Percentiles rank a stretch among this genome's conserved stretches.
Evolutionary conservation across 2,797 vertebrate genomes (phyloP).

Genomic region (Pipistrellus pipistrellus): DNA sequence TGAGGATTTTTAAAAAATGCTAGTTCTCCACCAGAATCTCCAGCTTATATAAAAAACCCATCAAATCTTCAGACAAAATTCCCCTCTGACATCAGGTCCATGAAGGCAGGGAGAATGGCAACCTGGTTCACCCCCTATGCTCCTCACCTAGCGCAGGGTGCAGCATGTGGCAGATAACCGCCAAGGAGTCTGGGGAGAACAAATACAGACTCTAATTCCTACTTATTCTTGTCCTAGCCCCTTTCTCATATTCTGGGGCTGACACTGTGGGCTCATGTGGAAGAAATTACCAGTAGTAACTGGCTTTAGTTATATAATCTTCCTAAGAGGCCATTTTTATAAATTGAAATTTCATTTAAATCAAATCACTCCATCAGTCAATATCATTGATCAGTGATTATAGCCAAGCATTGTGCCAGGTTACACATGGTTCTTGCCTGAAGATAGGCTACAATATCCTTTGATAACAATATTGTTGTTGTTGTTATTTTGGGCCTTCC

Average conservation of each 20-base stretch:
- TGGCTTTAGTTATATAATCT: background rate
- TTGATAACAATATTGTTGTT: background rate
- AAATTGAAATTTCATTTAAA: background rate
- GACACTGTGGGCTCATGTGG: background rate
- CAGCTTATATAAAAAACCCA: background rate
- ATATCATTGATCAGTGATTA: background rate
- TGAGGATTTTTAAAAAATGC: background rate
- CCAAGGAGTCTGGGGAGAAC: background rate
- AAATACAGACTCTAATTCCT: background rate
- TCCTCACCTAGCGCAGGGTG: rapidly evolving
- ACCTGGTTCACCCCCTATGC: rapidly evolving
- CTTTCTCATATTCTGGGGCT: background rate
- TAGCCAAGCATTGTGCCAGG: background rate
- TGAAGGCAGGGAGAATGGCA: rapidly evolving
- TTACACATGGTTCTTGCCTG: background rate
- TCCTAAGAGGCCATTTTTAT: background rate
- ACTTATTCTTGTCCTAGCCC: background rate
- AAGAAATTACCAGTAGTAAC: background rate
- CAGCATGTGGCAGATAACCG: rapidly evolving
- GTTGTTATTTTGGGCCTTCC: background rate
- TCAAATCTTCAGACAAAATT: background rate
- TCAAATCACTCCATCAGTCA: background rate
- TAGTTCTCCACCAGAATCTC: background rate
- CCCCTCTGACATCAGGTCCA: background rate
- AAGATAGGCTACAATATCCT: background rate